Evolutionary conservation across 1,140 invertebrate genomes (phyloP), one percentile per base, ranked within the genome.

Genomic region (Gonioctena quinquepunctata): DNA sequence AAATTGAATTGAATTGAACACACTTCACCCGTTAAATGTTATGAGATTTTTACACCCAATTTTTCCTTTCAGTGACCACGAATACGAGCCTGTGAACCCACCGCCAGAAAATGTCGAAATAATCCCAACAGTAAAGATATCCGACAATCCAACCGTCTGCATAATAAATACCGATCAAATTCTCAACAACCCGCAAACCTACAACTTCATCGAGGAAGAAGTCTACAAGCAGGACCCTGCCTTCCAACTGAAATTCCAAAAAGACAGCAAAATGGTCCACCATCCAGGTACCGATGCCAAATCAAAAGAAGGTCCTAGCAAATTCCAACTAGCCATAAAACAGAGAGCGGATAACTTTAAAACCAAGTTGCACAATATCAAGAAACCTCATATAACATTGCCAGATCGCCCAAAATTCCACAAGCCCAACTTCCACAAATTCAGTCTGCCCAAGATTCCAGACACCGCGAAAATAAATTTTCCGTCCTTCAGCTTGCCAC

Each of bases 21-120:
- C n/a, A n/a, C n/a, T n/a, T n/a, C n/a, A n/a, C n/a, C n/a, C n/a
- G n/a, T n/a, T n/a, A n/a, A n/a, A n/a, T n/a, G n/a, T n/a, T n/a
- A n/a, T n/a, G n/a, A n/a, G n/a, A n/a, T n/a, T n/a, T n/a, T n/a
- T n/a, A n/a, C n/a, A n/a, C n/a, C n/a, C n/a, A n/a, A n/a, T 42
- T 42, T n/a, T 8, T 18, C 18, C 49, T 89, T 88, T 76, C 86
- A 94, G 93, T 87, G 93, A 94, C 87, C 93, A 95, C 88, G 92
- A 94, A 82, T 95, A 95, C 85, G 93, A 95, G 86, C 92, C 92
- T 71, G 90, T 94, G 77, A 83, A 77, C 59, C 76, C 80, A 69
- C 82, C 82, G 33, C 67, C 76, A 13, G 78, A 78, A 23, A 61
- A 59, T 11, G 3, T 63, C 22, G 27, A 23, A 23, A 59, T 50